Conservation (phyloP, 2,888 invertebrate species). For the Cosmia trapezina region DNA sequence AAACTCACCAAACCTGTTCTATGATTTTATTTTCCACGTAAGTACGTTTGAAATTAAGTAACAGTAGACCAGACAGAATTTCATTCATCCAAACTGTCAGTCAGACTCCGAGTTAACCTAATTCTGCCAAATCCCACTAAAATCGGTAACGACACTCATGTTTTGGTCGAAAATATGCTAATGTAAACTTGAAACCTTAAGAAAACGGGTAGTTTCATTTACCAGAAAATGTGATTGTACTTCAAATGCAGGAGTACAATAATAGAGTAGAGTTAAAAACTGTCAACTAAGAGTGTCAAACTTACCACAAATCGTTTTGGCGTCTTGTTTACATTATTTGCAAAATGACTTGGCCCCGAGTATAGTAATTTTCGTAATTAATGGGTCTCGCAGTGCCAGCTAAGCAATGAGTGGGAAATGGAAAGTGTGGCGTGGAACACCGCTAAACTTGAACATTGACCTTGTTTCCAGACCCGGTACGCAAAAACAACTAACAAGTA, state of each 20-base stretch:
- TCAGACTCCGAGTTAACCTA: neutral
- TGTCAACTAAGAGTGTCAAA: slow-evolving; percentile 4
- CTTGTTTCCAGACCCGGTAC: slow-evolving; percentile 70
- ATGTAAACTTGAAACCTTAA: neutral
- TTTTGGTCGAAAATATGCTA: neutral
- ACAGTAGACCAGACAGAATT: slow-evolving; percentile 3
- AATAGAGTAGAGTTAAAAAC: slow-evolving; percentile 6
- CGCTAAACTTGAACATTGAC: slow-evolving; percentile 78
- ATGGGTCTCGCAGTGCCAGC: slow-evolving; percentile 67
- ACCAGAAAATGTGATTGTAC: neutral
- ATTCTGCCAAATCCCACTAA: neutral
- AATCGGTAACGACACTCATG: neutral
- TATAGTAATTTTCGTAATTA: slow-evolving; percentile 63
- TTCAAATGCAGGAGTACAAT: neutral
- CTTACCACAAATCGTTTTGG: slow-evolving; percentile 24
- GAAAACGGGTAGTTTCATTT: neutral
- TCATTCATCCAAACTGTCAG: slow-evolving; percentile 18
- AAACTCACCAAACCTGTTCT: slow-evolving; percentile 26
- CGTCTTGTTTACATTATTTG: slow-evolving; percentile 38
- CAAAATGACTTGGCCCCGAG: slow-evolving; percentile 24
- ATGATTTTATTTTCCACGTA: slow-evolving; percentile 11
- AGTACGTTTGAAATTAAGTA: slow-evolving; percentile 21
- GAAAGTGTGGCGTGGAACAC: slow-evolving; percentile 78
- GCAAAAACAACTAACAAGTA: slow-evolving; percentile 59
- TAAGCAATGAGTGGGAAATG: slow-evolving; percentile 67